A percentile compares a stretch with the other conserved stretches of the same genome.
phyloP scores from a whole-genome alignment of 2,888 invertebrate species.

The Diplolepis rosae region DNA sequence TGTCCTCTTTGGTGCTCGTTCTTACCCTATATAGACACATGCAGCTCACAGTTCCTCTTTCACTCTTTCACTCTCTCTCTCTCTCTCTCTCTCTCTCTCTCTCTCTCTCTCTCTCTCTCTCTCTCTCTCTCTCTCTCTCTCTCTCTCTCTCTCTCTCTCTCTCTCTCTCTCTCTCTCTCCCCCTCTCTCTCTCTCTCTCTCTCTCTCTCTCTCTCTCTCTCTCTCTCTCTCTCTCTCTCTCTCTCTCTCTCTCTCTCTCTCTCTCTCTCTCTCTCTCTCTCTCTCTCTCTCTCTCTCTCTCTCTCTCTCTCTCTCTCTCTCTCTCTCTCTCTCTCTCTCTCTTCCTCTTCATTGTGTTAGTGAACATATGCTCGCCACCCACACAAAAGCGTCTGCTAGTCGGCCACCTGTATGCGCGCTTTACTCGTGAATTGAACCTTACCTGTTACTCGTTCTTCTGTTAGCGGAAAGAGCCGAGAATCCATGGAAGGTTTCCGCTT shows the following conservation, averaged over 20 bases:
- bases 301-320: constrained; percentile 22
- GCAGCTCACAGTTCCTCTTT: constrained; percentile 36
- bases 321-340: constrained; percentile 35
- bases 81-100: constrained; percentile 36
- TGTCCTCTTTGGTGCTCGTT: constrained; percentile 42
- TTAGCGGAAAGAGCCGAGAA: constrained; percentile 40
- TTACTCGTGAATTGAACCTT: constrained; percentile 70
- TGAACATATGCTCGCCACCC: constrained; percentile 60
- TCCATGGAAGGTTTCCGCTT: constrained; percentile 60
- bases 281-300: constrained; percentile 9
- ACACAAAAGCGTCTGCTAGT: constrained; percentile 54
- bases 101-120: constrained; percentile 32
- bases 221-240: constrained; percentile 3
- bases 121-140: too few relatives aligned
- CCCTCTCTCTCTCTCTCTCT: constrained; percentile 29
- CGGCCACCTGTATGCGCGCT: constrained; percentile 74
- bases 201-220: not conserved
- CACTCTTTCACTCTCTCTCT: constrained; percentile 29
- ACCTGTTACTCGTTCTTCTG: constrained; percentile 70
- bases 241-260: constrained; percentile 30
- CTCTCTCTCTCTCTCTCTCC: not conserved
- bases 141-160: not conserved
- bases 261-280: constrained; percentile 33
- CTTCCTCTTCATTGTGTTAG: constrained; percentile 52
- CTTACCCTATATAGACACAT: constrained; percentile 37